Evolutionary conservation across 2,797 vertebrate genomes (phyloP).

Genomic region (Gallinago nigripennis): DNA sequence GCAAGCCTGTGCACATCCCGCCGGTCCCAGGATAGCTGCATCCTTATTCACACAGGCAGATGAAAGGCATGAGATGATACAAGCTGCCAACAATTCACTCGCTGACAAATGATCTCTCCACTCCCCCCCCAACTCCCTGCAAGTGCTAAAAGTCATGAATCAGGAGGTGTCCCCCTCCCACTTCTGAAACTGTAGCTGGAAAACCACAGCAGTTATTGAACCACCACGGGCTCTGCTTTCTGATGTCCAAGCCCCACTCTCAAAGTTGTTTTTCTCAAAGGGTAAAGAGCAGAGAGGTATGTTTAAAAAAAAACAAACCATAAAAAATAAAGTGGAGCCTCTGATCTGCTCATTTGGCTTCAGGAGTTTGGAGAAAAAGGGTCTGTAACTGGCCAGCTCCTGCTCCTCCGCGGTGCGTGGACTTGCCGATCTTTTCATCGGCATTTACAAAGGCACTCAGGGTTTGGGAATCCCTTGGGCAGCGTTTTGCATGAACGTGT

Average conservation of each 20-base stretch:
- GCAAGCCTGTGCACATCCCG: neutral
- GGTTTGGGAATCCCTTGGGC: neutral
- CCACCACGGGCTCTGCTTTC: rapidly evolving
- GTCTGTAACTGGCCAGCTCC: neutral
- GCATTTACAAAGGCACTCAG: neutral
- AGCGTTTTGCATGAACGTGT: rapidly evolving
- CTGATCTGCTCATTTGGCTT: neutral
- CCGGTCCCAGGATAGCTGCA: neutral
- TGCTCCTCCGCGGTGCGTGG: rapidly evolving
- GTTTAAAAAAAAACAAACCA: neutral
- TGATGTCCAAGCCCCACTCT: neutral
- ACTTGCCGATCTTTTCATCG: neutral
- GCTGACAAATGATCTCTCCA: neutral
- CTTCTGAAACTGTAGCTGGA: neutral
- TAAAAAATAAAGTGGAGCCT: neutral
- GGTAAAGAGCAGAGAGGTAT: neutral
- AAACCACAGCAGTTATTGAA: neutral
- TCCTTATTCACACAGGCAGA: neutral
- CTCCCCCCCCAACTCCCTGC: neutral
- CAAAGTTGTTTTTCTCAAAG: neutral
- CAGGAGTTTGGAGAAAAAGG: neutral
- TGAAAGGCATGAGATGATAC: neutral
- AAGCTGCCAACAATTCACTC: neutral
- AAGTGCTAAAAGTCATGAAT: neutral
- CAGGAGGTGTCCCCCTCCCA: too few species aligned